Conservation (phyloP, 2,113 vertebrate genomes). For the Salvelinus alpinus region DNA sequence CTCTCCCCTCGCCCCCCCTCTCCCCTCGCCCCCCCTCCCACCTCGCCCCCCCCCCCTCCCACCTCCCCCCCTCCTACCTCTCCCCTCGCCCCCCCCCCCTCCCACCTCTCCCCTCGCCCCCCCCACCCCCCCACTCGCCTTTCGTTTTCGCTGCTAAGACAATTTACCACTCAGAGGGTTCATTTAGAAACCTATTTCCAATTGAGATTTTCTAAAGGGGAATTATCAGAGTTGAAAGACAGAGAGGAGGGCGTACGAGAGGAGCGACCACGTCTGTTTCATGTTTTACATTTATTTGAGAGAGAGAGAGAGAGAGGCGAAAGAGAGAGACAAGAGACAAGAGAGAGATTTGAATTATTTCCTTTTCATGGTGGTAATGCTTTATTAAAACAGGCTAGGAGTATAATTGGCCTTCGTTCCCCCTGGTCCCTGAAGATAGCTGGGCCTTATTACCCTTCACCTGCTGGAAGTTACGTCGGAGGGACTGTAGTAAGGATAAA, state of each 20-base stretch:
- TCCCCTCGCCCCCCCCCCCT: background rate
- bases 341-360: background rate
- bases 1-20: too few species aligned
- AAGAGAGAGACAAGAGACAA: background rate
- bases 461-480: background rate
- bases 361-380: background rate
- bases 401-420: background rate
- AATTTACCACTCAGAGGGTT: conserved; percentile 21
- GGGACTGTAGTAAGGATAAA: background rate
- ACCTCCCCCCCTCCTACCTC: background rate
- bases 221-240: conserved; percentile 9
- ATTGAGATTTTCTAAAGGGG: conserved; percentile 12
- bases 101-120: background rate
- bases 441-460: too few species aligned
- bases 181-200: conserved; percentile 11
- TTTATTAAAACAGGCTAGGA: conserved; percentile 7
- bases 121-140: background rate
- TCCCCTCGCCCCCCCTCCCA: too few species aligned
- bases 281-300: background rate
- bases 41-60: too few species aligned
- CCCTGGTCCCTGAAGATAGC: background rate
- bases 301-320: too few species aligned
- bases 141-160: background rate
- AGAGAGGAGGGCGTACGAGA: too few species aligned
- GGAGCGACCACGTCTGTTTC: background rate